Evolutionary conservation across 2,113 vertebrate genomes (phyloP), one percentile per base, ranked within the genome.

Genomic region (Pteronura brasiliensis): DNA sequence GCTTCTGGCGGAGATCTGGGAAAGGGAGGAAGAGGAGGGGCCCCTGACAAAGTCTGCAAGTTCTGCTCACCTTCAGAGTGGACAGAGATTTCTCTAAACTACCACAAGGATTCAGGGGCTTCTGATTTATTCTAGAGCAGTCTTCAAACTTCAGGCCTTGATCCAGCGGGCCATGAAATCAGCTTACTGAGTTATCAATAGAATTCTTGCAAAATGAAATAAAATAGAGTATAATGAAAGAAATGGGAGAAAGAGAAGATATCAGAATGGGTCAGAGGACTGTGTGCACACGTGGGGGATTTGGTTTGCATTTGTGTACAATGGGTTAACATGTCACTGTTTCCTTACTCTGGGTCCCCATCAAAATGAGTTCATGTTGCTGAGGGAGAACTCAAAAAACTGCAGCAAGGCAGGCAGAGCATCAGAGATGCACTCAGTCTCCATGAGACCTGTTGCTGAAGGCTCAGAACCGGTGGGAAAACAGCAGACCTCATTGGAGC

Each of bases 361-460:
- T 52, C 21, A 49, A 81, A 86, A 49, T 11, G 4, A 49, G 34
- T 11, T n/a, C 31, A 9, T 7, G 29, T 15, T 12, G 36, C 25
- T 13, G 25, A 25, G 20, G 17, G 31, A 6, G 6, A 52, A 44
- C 9, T 23, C 44, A n/a, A 31, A 59, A 49, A 7, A 10, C 13
- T 4, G 0, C 47, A 15, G 11, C 0, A 4, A 23, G 2, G 14
- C 25, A 4, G 23, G 18, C 67, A 31, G 39, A 59, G 12, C 15
- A 7, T 12, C n/a, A 9, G 29, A 44, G 27, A 67, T 12, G 2
- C 0, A 2, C 3, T 21, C 4, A 4, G 18, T 63, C 39, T 25
- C 34, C 20, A 0, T 4, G 18, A 3, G 0, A 3, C 2, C 36
- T 13, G 10, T 2, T 25, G 17, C 7, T 15, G 8, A 20, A 72